Base-by-base conservation (phyloP, 2,113 vertebrate genomes). In the Meleagris gallopavo region DNA sequence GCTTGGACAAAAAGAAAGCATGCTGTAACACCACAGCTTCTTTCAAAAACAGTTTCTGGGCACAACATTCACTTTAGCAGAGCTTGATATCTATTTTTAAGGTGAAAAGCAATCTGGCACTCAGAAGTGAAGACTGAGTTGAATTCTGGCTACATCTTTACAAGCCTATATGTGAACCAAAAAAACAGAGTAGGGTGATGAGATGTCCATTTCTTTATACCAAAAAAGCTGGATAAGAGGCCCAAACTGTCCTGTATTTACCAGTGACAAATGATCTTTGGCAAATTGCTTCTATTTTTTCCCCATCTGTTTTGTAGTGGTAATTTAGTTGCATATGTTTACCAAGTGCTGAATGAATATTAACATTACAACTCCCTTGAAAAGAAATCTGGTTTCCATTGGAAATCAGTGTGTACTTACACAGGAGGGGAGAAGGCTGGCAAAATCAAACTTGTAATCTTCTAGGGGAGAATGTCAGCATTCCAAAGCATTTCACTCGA, bases 371-470 rank as follows among this genome's bases (percentile, higher is more conserved):
- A 25, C 22, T 77, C 25, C 32, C 36, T 66, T 80, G 67, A 50
- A 83, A 82, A 79, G 29, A 84, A 85, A 76, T 65, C 81, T 84
- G 70, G 3, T 82, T 94, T 90, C 48, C 66, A 69, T 79, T 91
- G 58, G 24, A 79, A 89, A 84, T 18, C 40, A 43, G 30, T 3
- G 17, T 40, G 11, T 57, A 29, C 74, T 86, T 67, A 74, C 64
- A 25, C 38, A 6, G 7, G 15, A n/a, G 20, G 27, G 17, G 38
- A 46, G 38, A 60, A 21, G 22, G 11, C 29, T 78, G 65, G 71
- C 45, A 85, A 50, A 77, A 55, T 67, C 72, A 34, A n/a, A 58
- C 85, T 57, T 55, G 55, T 32, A 90, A 34, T 29, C 41, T 76
- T 94, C 79, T 38, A 62, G 66, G 74, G 66, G 36, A 85, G 45